A percentile compares a stretch with the other conserved stretches of the same genome.
Conservation (phyloP, 2,113 vertebrate species). For the Cairina moschata region DNA sequence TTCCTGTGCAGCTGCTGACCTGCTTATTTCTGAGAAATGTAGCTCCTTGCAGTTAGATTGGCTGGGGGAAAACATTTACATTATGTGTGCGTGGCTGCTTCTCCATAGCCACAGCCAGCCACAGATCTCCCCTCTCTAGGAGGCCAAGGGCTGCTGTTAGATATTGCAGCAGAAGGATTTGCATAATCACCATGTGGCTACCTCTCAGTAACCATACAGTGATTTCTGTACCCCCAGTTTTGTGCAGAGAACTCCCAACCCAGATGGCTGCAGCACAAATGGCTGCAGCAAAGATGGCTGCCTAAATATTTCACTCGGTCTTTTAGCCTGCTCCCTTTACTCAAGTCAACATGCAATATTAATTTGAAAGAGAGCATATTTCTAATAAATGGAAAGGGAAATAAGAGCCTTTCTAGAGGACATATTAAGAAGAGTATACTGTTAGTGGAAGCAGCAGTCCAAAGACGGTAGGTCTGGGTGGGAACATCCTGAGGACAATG, state of each 20-base stretch:
- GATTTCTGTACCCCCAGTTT: not conserved
- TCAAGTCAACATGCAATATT: not conserved
- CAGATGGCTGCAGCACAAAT: not conserved
- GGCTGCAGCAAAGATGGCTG: not conserved
- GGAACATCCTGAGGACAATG: not conserved
- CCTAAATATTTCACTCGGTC: not conserved
- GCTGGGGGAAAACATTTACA: not conserved
- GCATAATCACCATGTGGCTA: not conserved
- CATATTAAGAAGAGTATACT: not conserved
- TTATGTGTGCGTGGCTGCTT: not conserved
- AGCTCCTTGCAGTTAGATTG: not conserved
- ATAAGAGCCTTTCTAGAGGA: not conserved
- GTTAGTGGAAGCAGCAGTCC: not conserved
- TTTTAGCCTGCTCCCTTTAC: not conserved
- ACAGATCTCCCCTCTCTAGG: not conserved
- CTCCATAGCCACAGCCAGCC: not conserved
- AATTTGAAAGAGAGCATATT: not conserved
- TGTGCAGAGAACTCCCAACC: not conserved
- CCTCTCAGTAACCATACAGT: not conserved
- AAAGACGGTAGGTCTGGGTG: not conserved
- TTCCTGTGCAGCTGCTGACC: conserved; percentile 35
- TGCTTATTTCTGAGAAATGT: conserved; percentile 15
- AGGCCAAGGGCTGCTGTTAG: not conserved
- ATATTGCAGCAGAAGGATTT: not conserved
- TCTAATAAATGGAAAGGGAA: not conserved